Percentiles rank a stretch among this genome's conserved stretches.
phyloP scores from a whole-genome alignment of 2,888 invertebrate species.

The Euplexia lucipara region DNA sequence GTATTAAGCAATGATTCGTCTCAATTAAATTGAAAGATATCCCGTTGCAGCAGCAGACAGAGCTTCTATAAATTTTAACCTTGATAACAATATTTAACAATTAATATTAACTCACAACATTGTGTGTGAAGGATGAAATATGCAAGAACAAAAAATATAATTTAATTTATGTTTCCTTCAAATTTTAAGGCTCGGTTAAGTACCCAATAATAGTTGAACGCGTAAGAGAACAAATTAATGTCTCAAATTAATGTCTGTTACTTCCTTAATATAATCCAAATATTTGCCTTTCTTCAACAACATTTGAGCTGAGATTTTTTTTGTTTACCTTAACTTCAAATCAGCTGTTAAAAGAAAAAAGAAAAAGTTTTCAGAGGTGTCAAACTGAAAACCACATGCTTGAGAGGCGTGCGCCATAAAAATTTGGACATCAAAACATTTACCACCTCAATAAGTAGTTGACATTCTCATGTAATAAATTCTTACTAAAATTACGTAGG shows the following conservation, averaged over 20 bases:
- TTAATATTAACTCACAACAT: slow-evolving; percentile 33
- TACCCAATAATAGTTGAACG: not conserved
- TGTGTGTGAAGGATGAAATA: slow-evolving; percentile 4
- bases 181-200: not conserved
- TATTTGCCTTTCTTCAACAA: no score
- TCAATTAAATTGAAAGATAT: slow-evolving; percentile 12
- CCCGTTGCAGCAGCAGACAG: not conserved
- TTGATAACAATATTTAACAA: slow-evolving; percentile 28
- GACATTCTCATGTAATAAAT: no score
- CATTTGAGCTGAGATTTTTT: no score
- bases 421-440: no score
- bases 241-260: not conserved
- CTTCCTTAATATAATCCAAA: no score
- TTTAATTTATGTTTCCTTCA: not conserved
- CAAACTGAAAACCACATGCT: no score
- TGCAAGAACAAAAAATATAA: not conserved
- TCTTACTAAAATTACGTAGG: no score
- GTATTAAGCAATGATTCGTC: not conserved
- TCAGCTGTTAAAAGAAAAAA: no score
- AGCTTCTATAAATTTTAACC: not conserved
- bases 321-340: no score
- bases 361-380: no score
- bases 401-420: no score
- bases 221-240: not conserved
- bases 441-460: no score